A percentile compares a stretch with the other conserved stretches of the same genome.
phyloP scores from a whole-genome alignment of 2,797 vertebrate genomes.

The Anableps anableps region DNA sequence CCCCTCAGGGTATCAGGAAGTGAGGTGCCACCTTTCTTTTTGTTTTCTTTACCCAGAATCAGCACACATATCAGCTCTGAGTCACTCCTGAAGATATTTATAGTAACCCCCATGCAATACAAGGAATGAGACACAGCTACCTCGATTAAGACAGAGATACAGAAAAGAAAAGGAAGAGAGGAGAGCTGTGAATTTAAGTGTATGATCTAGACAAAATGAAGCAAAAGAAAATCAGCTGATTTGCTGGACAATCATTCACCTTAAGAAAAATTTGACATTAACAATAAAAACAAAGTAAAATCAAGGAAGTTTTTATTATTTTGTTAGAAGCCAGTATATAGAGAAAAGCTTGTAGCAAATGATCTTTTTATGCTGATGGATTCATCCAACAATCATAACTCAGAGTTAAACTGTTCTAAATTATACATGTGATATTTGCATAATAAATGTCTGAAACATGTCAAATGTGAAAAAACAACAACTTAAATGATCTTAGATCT shows the following conservation, averaged over 20 bases:
- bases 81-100: slow-evolving; percentile 72
- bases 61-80: slow-evolving; percentile 63
- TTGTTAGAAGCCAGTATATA: not conserved
- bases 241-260: not conserved
- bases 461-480: not conserved
- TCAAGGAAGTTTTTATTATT: not conserved
- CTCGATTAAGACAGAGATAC: slow-evolving; percentile 56
- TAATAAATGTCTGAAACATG: not conserved
- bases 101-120: slow-evolving; percentile 72
- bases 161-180: slow-evolving; percentile 22
- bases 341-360: not conserved
- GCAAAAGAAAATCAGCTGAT: slow-evolving; percentile 18
- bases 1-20: slow-evolving; percentile 24
- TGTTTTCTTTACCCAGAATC: slow-evolving; percentile 60
- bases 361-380: not conserved
- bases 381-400: not conserved
- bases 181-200: slow-evolving; percentile 15
- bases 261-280: not conserved
- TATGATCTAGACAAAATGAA: slow-evolving; percentile 21
- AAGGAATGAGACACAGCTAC: slow-evolving; percentile 64
- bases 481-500: not conserved
- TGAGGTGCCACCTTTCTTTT: slow-evolving; percentile 34
- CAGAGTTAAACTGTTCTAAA: not conserved
- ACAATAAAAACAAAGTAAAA: not conserved
- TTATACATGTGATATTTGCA: not conserved